phyloP scores from a whole-genome alignment of 2,797 vertebrate genomes.

The Astyanax mexicanus region DNA sequence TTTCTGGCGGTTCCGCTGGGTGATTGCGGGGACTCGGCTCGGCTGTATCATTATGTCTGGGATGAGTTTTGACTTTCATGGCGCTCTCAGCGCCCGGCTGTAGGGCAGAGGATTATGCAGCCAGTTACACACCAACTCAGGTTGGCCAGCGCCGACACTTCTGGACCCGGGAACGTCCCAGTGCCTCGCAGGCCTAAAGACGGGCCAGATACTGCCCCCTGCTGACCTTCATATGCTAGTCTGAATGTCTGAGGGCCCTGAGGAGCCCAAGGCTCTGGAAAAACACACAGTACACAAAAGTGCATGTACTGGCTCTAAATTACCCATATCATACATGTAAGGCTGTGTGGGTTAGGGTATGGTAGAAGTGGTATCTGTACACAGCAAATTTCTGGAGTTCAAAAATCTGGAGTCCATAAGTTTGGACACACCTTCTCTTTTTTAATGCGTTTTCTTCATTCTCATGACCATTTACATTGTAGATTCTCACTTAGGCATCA shows the following conservation, averaged over 20 bases:
- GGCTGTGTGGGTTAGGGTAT: too few relatives aligned
- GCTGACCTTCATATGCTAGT: slow-evolving; percentile 15
- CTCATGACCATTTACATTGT: too few relatives aligned
- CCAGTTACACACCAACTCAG: slow-evolving; percentile 47
- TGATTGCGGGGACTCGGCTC: slow-evolving; percentile 50
- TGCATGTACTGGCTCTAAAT: too few relatives aligned
- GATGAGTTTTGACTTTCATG: slow-evolving; percentile 57
- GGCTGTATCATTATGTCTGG: slow-evolving; percentile 43
- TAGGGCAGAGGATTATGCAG: slow-evolving; percentile 46
- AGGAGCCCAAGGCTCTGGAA: neutral
- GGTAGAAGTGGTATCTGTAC: too few relatives aligned
- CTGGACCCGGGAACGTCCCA: slow-evolving; percentile 14
- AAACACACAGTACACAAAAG: neutral
- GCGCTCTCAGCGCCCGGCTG: slow-evolving; percentile 16
- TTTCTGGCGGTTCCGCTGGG: slow-evolving; percentile 47
- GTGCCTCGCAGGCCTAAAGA: neutral
- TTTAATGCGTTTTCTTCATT: too few relatives aligned
- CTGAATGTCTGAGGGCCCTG: neutral
- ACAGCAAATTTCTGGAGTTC: too few relatives aligned
- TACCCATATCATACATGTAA: too few relatives aligned
- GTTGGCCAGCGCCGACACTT: neutral
- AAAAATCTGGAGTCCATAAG: too few relatives aligned
- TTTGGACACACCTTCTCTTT: too few relatives aligned
- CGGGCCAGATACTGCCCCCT: slow-evolving; percentile 36
- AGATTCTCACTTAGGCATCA: too few relatives aligned